Base-by-base conservation (phyloP, 2,797 vertebrate genomes). In the Brachymystax lenok region DNA sequence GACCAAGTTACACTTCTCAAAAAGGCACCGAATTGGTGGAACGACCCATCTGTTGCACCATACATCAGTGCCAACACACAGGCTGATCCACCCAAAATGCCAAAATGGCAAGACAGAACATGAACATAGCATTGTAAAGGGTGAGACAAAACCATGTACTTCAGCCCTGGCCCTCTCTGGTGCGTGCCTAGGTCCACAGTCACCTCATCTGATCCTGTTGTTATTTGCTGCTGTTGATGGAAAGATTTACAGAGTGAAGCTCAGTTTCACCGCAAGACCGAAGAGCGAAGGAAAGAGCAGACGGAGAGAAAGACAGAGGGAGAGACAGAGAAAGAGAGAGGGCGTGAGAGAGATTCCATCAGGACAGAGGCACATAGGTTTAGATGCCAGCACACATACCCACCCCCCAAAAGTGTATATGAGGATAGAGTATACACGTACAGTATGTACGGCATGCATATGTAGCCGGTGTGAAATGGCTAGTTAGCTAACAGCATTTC, bases 211-310 rank as follows among this genome's bases (percentile, higher is more conserved):
- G 87, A 90, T 89, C 91, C 90, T 90, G 89, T 91, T 94, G 89
- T 92, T 92, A 91, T 92, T 92, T 92, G 89, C 88, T 90, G 87
- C 90, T 88, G 91, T 86, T 89, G 91, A 93, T 92, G 93, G 94
- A 94, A 93, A 93, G 85, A 90, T 89, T 89, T 83, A 87, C 90
- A 88, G 89, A 90, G 88, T 83, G 51, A 85, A 81, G 84, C 87
- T 90, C 83, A 80, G 86, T 92, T 92, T 77, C 87, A 89, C 92
- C 92, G 79, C 92, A 92, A 87, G 88, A 85, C 88, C 86, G 51
- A 79, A 91, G 69, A 85, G 80, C 30, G 66, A 71, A 88, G 84
- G 82, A 87, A 82, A 85, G 87, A 87, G 80, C 64, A 5, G 54
- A 61, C 13, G 54, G 24, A 54, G 28, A 64, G 56, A 52, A 69